phyloP scores from a whole-genome alignment of 2,797 vertebrate species.

The Steatocranus sp. region DNA sequence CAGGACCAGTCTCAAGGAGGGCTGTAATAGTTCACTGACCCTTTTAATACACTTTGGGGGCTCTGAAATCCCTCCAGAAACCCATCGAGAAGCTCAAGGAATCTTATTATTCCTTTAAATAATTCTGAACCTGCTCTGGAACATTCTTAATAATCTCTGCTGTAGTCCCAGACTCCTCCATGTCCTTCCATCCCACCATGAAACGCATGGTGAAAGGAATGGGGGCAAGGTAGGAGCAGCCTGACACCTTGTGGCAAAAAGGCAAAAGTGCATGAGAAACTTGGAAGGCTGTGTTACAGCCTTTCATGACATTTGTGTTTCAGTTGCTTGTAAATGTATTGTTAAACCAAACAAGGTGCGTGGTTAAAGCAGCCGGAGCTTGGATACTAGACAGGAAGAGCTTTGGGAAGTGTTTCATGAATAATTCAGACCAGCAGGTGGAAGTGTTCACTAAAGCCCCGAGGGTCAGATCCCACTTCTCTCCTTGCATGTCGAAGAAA shows the following conservation, averaged over 20 bases:
- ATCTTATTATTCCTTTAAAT: neutral
- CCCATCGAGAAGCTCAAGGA: neutral
- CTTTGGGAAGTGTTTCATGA: slow-evolving; percentile 4
- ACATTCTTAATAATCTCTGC: neutral
- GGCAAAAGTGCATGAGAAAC: slow-evolving; percentile 22
- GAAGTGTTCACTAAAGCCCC: neutral
- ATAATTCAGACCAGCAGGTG: neutral
- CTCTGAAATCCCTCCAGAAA: neutral
- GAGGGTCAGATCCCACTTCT: neutral
- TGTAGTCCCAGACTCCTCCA: neutral
- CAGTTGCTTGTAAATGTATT: neutral
- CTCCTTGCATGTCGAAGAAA: neutral
- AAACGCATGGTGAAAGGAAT: neutral
- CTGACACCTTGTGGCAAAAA: slow-evolving; percentile 67
- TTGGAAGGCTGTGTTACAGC: neutral
- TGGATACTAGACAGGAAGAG: neutral
- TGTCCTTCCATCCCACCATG: neutral
- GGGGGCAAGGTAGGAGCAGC: slow-evolving; percentile 1
- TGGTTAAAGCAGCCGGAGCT: neutral
- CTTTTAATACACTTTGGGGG: neutral
- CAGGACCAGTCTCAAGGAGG: neutral
- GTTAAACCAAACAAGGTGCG: neutral
- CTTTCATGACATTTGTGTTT: neutral
- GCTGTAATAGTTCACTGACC: neutral
- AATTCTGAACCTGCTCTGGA: neutral